Percentiles rank a stretch among this genome's conserved stretches.
Conservation (phyloP, 2,888 invertebrate genomes). For the Drosophila merina region DNA sequence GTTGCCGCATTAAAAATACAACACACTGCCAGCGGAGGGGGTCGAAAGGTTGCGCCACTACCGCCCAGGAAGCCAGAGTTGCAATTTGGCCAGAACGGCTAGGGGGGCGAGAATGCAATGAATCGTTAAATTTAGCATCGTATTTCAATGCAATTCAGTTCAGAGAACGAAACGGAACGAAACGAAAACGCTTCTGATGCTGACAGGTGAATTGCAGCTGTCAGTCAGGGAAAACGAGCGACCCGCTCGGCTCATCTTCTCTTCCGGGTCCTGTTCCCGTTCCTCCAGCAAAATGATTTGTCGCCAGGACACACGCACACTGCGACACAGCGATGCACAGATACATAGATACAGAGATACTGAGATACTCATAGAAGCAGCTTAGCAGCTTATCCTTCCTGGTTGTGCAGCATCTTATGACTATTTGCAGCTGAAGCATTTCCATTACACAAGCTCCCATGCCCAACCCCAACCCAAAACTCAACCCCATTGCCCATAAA, state of each 20-base stretch:
- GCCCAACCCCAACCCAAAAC: conserved; percentile 10
- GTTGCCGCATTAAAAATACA: conserved; percentile 76
- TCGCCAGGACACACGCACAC: conserved; percentile 42
- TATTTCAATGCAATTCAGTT: conserved; percentile 75
- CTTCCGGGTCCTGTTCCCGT: conserved; percentile 23
- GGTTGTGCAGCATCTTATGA: conserved; percentile 23
- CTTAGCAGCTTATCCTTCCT: conserved; percentile 47
- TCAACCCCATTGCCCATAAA: conserved; percentile 21
- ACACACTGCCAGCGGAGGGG: conserved; percentile 28
- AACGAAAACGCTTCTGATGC: conserved; percentile 55
- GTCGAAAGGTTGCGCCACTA: conserved; percentile 23
- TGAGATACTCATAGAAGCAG: conserved; percentile 26
- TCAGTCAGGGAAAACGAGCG: conserved; percentile 57
- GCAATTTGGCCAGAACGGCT: conserved; percentile 59
- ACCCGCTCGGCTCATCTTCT: conserved; percentile 34
- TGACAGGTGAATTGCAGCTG: conserved; percentile 78
- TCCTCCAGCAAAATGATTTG: conserved; percentile 58
- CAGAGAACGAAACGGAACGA: conserved; percentile 51
- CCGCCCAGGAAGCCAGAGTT: conserved; percentile 59
- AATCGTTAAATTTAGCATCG: conserved; percentile 80
- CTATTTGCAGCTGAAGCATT: conserved; percentile 48
- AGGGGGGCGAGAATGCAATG: conserved; percentile 69
- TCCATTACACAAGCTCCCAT: conserved; percentile 46
- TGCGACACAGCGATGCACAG: conserved; percentile 21
- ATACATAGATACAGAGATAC: conserved; percentile 30